Percentiles rank a stretch among this genome's conserved stretches.
phyloP scores from a whole-genome alignment of 2,113 vertebrate genomes.

The Callocephalon fimbriatum region DNA sequence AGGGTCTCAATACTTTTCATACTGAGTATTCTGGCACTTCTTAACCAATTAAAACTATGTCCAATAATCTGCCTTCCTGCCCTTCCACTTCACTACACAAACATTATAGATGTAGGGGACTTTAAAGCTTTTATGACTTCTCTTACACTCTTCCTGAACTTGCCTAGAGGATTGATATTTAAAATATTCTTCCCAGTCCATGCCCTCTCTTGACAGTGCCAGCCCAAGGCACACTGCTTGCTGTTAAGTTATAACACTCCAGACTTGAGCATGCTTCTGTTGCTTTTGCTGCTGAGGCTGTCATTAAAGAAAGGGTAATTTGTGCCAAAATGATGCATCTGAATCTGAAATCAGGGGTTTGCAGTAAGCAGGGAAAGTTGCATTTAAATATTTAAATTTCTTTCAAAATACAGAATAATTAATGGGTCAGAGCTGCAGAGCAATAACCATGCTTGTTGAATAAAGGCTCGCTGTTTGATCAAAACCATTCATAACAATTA shows the following conservation, averaged over 20 bases:
- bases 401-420: not conserved
- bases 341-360: not conserved
- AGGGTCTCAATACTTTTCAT: not conserved
- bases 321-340: not conserved
- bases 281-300: constrained; percentile 26
- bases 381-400: not conserved
- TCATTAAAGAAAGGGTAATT: not conserved
- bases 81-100: not conserved
- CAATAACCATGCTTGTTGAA: not conserved
- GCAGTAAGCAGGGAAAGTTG: not conserved
- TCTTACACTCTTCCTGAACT: not conserved
- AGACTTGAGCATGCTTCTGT: not conserved
- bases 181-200: not conserved
- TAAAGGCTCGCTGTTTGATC: not conserved
- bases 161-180: constrained; percentile 14
- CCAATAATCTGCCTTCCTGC: not conserved
- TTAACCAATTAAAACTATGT: not conserved
- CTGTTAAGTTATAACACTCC: constrained; percentile 21
- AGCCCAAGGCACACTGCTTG: constrained; percentile 29
- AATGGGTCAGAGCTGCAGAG: not conserved
- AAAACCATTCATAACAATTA: not conserved
- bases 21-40: not conserved
- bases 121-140: not conserved
- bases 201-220: constrained; percentile 28
- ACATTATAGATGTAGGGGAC: not conserved